Conservation (phyloP, 2,888 invertebrate genomes). For the Parelbella ahira region DNA sequence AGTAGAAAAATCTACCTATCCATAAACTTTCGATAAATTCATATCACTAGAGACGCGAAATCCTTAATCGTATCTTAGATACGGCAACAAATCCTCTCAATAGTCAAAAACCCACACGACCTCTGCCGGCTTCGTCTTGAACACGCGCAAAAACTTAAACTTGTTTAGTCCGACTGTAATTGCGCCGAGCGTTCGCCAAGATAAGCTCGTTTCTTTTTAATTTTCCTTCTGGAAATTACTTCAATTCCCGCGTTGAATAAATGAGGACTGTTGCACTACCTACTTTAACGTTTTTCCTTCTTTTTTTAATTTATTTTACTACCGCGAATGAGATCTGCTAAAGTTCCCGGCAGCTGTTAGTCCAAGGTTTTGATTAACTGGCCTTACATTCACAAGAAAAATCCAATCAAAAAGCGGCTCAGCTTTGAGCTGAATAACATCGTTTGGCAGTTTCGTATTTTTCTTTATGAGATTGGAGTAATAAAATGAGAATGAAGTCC, state of each 20-base stretch:
- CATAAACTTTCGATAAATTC: too few species aligned
- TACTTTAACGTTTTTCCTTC: constrained; percentile 31
- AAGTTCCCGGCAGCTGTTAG: constrained; percentile 38
- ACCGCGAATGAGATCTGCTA: constrained; percentile 41
- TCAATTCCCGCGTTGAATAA: constrained; percentile 63
- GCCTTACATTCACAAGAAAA: constrained; percentile 32
- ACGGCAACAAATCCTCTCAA: too few species aligned
- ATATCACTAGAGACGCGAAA: too few species aligned
- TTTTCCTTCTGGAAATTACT: constrained; percentile 66
- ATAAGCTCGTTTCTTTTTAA: constrained; percentile 70
- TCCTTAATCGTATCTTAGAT: too few species aligned
- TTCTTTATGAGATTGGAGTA: too few species aligned
- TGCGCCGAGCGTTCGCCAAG: constrained; percentile 53
- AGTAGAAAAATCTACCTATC: too few species aligned
- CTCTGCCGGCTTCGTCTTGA: too few species aligned
- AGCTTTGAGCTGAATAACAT: constrained; percentile 1
- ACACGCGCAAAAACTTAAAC: constrained; percentile 24
- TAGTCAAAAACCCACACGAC: too few species aligned
- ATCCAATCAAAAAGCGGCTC: constrained; percentile 11
- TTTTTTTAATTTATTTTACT: constrained; percentile 48
- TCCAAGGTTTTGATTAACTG: constrained; percentile 46
- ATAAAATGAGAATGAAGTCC: too few species aligned
- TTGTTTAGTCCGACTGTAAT: constrained; percentile 41
- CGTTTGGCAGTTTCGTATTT: too few species aligned
- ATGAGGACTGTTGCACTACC: constrained; percentile 53